phyloP scores from a whole-genome alignment of 2,888 invertebrate genomes.

The Drosophila kokeensis region DNA sequence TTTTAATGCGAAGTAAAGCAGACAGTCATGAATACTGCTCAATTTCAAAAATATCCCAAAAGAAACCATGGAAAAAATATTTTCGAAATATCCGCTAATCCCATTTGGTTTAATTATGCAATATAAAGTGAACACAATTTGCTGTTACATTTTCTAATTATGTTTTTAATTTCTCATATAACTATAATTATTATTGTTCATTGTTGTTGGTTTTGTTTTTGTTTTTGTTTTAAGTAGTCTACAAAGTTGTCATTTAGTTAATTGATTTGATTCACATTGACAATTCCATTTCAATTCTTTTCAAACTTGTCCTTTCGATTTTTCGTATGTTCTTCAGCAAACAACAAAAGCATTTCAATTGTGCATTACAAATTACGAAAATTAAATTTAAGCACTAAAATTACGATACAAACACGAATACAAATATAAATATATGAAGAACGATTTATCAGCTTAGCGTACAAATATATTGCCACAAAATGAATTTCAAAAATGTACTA shows the following conservation, averaged over 20 bases:
- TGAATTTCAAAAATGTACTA: slow-evolving; percentile 25
- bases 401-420: slow-evolving; percentile 47
- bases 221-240: slow-evolving; percentile 54
- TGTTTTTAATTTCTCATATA: slow-evolving; percentile 50
- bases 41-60: not conserved
- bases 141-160: slow-evolving; percentile 58
- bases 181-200: slow-evolving; percentile 73
- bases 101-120: slow-evolving; percentile 31
- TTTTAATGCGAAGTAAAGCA: slow-evolving; percentile 1
- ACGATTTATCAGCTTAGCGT: slow-evolving; percentile 43
- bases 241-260: slow-evolving; percentile 63
- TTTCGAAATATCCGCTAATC: slow-evolving; percentile 27
- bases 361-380: slow-evolving; percentile 43
- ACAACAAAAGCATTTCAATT: slow-evolving; percentile 67
- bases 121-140: slow-evolving; percentile 37
- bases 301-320: slow-evolving; percentile 25
- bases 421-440: slow-evolving; percentile 36
- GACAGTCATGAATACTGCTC: not conserved
- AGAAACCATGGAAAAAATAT: not conserved
- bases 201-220: slow-evolving; percentile 53
- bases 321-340: slow-evolving; percentile 55
- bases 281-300: slow-evolving; percentile 25
- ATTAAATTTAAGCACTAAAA: slow-evolving; percentile 50
- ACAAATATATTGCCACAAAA: slow-evolving; percentile 59
- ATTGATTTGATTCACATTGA: slow-evolving; percentile 37